Percentiles rank a stretch among this genome's conserved stretches.
phyloP scores from a whole-genome alignment of 2,797 vertebrate genomes.

The Thunnus albacares region DNA sequence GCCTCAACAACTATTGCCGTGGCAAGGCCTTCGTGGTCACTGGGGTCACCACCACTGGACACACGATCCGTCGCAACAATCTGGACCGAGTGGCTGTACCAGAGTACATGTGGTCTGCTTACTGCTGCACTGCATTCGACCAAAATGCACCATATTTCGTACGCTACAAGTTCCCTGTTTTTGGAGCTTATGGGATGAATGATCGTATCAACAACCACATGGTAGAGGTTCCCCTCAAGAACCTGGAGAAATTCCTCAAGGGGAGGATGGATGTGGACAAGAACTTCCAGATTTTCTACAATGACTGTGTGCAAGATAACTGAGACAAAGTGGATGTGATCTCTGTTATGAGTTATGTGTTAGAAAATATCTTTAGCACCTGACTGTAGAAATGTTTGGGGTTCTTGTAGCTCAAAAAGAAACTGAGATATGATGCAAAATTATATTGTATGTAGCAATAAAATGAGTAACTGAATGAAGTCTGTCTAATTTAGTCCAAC shows the following conservation, averaged over 20 bases:
- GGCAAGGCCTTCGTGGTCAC: conserved; percentile 80
- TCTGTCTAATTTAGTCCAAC: conserved; percentile 17
- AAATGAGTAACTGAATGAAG: conserved; percentile 18
- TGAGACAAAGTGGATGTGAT: conserved; percentile 27
- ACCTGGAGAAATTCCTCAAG: conserved; percentile 83
- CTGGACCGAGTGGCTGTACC: conserved; percentile 80
- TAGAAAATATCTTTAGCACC: background rate
- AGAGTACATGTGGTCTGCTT: conserved; percentile 83
- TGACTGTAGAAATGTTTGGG: background rate
- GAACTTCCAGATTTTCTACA: conserved; percentile 87
- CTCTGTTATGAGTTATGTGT: background rate
- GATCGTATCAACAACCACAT: conserved; percentile 81
- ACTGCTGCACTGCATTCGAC: conserved; percentile 83
- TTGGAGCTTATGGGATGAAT: conserved; percentile 80
- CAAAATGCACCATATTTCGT: conserved; percentile 82
- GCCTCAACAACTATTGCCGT: conserved; percentile 85
- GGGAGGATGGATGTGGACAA: conserved; percentile 83
- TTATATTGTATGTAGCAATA: conserved; percentile 32
- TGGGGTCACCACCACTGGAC: conserved; percentile 80
- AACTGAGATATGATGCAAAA: conserved; percentile 3
- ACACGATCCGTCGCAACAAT: conserved; percentile 82
- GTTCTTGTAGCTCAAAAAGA: background rate
- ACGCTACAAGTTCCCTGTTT: conserved; percentile 84
- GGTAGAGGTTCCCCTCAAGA: conserved; percentile 82
- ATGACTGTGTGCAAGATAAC: conserved; percentile 78